Percentiles rank a stretch among this genome's conserved stretches.
phyloP scores from a whole-genome alignment of 1,140 invertebrate genomes.

The Phortica variegata region DNA sequence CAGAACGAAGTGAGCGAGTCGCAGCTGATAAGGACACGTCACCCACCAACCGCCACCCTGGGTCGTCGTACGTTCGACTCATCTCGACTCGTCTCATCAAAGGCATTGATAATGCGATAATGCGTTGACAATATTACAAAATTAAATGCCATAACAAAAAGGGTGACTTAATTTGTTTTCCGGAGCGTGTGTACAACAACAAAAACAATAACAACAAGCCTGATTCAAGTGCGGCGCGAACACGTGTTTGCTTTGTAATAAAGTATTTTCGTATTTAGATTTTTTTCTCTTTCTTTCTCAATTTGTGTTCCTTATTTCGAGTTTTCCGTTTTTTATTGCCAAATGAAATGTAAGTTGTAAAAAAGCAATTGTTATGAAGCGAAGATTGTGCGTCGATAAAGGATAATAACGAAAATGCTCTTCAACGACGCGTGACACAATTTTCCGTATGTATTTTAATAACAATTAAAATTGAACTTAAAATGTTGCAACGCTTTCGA shows the following conservation, averaged over 20 bases:
- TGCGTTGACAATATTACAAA: slow-evolving; percentile 34
- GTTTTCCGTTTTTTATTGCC: slow-evolving; percentile 14
- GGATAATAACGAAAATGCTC: too few species aligned
- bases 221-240: slow-evolving; percentile 20
- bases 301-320: slow-evolving; percentile 12
- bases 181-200: background rate
- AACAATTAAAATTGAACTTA: slow-evolving; percentile 8
- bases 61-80: background rate
- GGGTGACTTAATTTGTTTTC: slow-evolving; percentile 41
- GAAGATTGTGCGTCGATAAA: slow-evolving; percentile 18
- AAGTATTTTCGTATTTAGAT: slow-evolving; percentile 14
- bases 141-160: slow-evolving; percentile 38
- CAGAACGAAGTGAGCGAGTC: slow-evolving; percentile 3
- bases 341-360: slow-evolving; percentile 15
- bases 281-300: background rate
- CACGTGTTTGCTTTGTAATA: slow-evolving; percentile 31
- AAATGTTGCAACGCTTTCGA: too few species aligned
- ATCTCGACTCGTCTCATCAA: too few species aligned
- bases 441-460: slow-evolving; percentile 28
- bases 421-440: slow-evolving; percentile 27
- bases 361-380: slow-evolving; percentile 33
- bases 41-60: too few species aligned
- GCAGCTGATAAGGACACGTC: too few species aligned
- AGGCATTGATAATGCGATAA: slow-evolving; percentile 7
- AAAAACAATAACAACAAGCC: background rate